phyloP scores from a whole-genome alignment of 2,113 vertebrate species.

The Pitta sordida region DNA sequence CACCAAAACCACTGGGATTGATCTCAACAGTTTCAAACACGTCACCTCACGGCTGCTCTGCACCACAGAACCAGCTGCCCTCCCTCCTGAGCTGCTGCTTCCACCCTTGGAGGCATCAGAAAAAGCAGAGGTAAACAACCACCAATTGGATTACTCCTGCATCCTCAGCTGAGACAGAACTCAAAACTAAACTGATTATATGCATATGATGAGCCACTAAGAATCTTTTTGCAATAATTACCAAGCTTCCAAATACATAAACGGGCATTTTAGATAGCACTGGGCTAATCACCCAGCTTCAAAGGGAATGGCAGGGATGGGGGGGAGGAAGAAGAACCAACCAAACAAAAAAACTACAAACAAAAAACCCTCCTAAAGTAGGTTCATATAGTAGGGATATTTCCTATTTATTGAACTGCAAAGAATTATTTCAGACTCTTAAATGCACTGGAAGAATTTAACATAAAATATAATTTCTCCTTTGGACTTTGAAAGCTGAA shows the following conservation, averaged over 20 bases:
- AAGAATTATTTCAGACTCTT: constrained; percentile 55
- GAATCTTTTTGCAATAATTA: constrained; percentile 94
- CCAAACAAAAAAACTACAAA: constrained; percentile 20
- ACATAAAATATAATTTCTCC: constrained; percentile 45
- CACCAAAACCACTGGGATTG: neutral
- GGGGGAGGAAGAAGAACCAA: no score
- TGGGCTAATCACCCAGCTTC: constrained; percentile 86
- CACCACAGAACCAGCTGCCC: neutral
- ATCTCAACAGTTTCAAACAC: neutral
- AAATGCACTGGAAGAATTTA: constrained; percentile 15
- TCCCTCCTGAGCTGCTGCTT: neutral
- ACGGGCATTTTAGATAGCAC: constrained; percentile 85
- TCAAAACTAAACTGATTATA: constrained; percentile 93
- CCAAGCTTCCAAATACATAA: constrained; percentile 86
- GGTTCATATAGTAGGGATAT: constrained; percentile 48
- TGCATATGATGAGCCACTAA: constrained; percentile 88
- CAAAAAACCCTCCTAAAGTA: constrained; percentile 13
- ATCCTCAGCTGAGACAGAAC: constrained; percentile 72
- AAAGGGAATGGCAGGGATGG: constrained; percentile 68
- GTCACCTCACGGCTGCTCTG: neutral
- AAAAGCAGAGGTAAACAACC: constrained; percentile 65
- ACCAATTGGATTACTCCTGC: constrained; percentile 72
- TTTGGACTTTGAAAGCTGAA: constrained; percentile 1
- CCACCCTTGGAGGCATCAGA: constrained; percentile 9
- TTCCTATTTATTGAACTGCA: constrained; percentile 30